Base-by-base conservation (phyloP, 2,113 vertebrate genomes). In the Astatotilapia flaviijosephi region DNA sequence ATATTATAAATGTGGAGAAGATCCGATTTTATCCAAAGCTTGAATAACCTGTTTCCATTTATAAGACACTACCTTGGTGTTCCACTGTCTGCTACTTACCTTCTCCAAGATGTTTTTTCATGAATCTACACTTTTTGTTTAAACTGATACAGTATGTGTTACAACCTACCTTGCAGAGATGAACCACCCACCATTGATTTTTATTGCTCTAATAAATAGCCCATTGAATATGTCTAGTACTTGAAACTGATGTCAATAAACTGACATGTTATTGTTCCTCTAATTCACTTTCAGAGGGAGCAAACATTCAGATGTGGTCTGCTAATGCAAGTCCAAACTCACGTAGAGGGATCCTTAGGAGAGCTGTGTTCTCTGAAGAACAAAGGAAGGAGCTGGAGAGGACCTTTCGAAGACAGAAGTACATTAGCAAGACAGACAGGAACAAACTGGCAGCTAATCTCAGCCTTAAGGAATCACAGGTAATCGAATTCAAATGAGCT, bases 401-500 rank as follows among this genome's bases (percentile, higher is more conserved):
- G 96, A 99, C 97, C 89, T 99, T 99, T 93, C 96, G 98, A 91
- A 97, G 97, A 91, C 98, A 99, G 95, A 99, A 99, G 90, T 99
- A 99, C 87, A 99, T 99, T 96, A 99, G 98, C 96, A 99, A 99
- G 95, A 97, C 96, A 62, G 98, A 99, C 91, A 96, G 98, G 77
- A 98, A 98, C 96, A 98, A 98, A 93, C 96, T 99, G 83, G 98
- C 98, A 68, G 93, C 97, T 83, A 97, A 94, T 87, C 97, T 99
- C 89, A 97, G 97, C 84, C 96, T 99, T 62, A 99, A 99, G 89
- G 98, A 99, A 89, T 98, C 98, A 86, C 98, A 99, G 98, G 98
- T 99, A 97, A 81, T 26, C 0, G 1, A 60, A 4, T 21, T 26
- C n/a, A 14, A 14, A 65, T 54, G 1, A 81, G 6, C 3, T 23